Percentiles rank a stretch among this genome's conserved stretches.
phyloP scores from a whole-genome alignment of 2,113 vertebrate genomes.

The Grallaria varia region DNA sequence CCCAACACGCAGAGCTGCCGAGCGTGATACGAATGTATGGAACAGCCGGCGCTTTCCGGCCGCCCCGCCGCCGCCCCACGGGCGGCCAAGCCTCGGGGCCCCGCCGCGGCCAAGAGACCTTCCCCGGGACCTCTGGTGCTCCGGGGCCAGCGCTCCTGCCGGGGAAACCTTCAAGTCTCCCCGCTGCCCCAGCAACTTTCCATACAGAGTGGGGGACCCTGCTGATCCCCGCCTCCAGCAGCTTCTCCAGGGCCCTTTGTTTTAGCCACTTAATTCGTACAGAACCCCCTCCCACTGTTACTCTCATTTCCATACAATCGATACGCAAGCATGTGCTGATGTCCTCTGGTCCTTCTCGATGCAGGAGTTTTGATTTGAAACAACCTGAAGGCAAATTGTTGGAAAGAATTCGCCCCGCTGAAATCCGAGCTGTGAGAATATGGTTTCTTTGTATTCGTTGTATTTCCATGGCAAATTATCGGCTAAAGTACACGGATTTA shows the following conservation, averaged over 20 bases:
- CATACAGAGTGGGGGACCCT: neutral
- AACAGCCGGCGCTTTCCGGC: neutral
- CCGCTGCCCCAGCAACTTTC: neutral
- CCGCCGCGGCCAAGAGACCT: neutral
- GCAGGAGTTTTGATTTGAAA: neutral
- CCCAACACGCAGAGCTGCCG: neutral
- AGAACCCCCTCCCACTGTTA: neutral
- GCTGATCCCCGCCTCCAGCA: neutral
- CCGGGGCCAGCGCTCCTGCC: neutral
- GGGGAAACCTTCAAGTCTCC: neutral
- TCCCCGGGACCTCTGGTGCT: neutral
- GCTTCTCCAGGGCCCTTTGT: constrained; percentile 2
- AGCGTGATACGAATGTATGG: constrained; percentile 45
- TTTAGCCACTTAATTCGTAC: neutral
- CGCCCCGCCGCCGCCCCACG: neutral
- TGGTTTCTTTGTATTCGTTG: constrained; percentile 9
- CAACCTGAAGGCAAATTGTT: neutral
- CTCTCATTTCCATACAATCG: neutral
- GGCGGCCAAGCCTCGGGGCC: neutral
- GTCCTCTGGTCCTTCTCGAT: neutral
- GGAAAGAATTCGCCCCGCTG: neutral
- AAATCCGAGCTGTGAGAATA: constrained; percentile 14
- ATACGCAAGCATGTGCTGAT: neutral
- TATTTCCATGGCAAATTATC: neutral
- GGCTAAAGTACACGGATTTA: neutral